phyloP scores from a whole-genome alignment of 2,113 vertebrate genomes.

The Osmerus eperlanus region DNA sequence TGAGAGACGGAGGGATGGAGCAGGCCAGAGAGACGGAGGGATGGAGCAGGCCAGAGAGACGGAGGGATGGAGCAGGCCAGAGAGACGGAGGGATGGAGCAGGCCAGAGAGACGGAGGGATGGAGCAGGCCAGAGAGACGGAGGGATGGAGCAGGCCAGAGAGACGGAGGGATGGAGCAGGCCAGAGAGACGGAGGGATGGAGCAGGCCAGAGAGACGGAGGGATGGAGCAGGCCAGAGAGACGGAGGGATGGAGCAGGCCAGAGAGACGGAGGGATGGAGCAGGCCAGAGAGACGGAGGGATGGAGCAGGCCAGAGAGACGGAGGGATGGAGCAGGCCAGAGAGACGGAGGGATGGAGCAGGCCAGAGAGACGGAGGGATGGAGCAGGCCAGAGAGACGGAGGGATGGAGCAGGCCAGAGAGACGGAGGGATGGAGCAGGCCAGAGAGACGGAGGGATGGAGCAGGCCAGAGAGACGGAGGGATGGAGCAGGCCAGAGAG shows the following conservation, averaged over 20 bases:
- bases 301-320: conserved; percentile 54
- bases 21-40: background rate
- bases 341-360: conserved; percentile 56
- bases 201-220: conserved; percentile 55
- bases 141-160: conserved; percentile 42
- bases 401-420: conserved; percentile 42
- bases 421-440: conserved; percentile 50
- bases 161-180: conserved; percentile 50
- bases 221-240: conserved; percentile 50
- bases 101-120: conserved; percentile 51
- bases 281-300: conserved; percentile 52
- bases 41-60: conserved; percentile 54
- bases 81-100: conserved; percentile 56
- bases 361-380: conserved; percentile 51
- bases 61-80: conserved; percentile 39
- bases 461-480: conserved; percentile 55
- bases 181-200: conserved; percentile 54
- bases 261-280: conserved; percentile 56
- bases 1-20: conserved; percentile 57
- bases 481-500: conserved; percentile 50
- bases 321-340: conserved; percentile 39
- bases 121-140: conserved; percentile 56
- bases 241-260: conserved; percentile 41
- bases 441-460: conserved; percentile 54
- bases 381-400: conserved; percentile 56